A percentile compares a stretch with the other conserved stretches of the same genome.
Conservation (phyloP, 35 echinoderm and acorn worm species). For the Chiridota heheva region DNA sequence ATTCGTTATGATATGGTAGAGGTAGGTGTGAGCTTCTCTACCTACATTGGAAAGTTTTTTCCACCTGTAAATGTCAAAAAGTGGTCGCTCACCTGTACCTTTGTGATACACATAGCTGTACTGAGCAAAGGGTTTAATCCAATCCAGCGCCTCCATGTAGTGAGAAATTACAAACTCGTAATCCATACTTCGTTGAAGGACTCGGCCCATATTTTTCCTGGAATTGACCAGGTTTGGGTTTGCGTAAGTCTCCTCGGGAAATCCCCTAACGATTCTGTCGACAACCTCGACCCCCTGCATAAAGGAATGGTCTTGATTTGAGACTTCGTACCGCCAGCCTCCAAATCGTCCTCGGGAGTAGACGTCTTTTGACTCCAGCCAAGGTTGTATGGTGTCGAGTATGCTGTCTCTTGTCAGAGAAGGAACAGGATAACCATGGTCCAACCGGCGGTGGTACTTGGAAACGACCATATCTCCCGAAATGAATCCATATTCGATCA, state of each 20-base stretch:
- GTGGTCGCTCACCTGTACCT: background rate
- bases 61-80: conserved; percentile 13
- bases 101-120: conserved; percentile 32
- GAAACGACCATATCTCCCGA: conserved; percentile 23
- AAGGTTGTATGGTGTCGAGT: conserved; percentile 25
- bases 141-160: conserved; percentile 12
- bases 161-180: conserved; percentile 19
- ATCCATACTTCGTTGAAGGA: background rate
- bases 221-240: conserved; percentile 51
- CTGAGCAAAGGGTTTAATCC: conserved; percentile 9
- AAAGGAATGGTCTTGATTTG: conserved; percentile 53
- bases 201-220: background rate
- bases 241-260: conserved; percentile 38
- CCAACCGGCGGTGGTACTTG: conserved; percentile 38
- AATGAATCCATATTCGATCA: conserved; percentile 27
- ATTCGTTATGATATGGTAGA: conserved; percentile 13
- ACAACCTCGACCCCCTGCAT: conserved; percentile 56
- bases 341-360: conserved; percentile 50
- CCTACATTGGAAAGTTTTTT: too few species aligned
- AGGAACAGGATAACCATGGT: conserved; percentile 50
- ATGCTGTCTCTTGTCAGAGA: conserved; percentile 1
- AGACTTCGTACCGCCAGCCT: conserved; percentile 50
- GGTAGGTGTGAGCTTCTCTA: too few species aligned
- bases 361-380: conserved; percentile 28
- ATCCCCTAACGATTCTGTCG: conserved; percentile 1